A percentile compares a stretch with the other conserved stretches of the same genome.
phyloP scores from a whole-genome alignment of 1,140 invertebrate genomes.

The Panulirus ornatus region DNA sequence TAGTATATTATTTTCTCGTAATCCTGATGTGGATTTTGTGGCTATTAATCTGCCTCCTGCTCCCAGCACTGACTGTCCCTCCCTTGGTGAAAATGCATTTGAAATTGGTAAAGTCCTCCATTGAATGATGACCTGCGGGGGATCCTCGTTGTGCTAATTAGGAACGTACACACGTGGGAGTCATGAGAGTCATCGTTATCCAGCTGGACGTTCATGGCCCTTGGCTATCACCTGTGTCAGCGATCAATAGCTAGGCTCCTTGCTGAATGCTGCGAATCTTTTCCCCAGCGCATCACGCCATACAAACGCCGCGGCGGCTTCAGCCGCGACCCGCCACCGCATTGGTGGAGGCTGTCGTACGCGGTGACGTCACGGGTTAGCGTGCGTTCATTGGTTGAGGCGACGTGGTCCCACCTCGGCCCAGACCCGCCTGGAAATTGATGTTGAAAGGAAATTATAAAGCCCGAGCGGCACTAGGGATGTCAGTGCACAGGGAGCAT shows the following conservation, averaged over 20 bases:
- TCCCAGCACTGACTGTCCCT: neutral
- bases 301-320: constrained; percentile 20
- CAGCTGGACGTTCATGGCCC: neutral
- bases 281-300: constrained; percentile 45
- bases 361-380: neutral
- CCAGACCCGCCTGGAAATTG: constrained; percentile 56
- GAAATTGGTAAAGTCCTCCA: no score
- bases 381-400: constrained; percentile 19
- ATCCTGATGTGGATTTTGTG: neutral
- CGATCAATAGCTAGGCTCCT: constrained; percentile 11
- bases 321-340: neutral
- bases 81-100: neutral
- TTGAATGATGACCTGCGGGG: neutral
- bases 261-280: constrained; percentile 47
- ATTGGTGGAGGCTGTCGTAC: constrained; percentile 21
- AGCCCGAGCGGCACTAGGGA: constrained; percentile 10
- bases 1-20: neutral
- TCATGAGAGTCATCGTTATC: constrained; percentile 1
- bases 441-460: constrained; percentile 55
- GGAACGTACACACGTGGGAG: neutral
- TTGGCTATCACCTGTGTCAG: neutral
- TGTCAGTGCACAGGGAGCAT: constrained; percentile 13
- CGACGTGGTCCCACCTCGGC: constrained; percentile 40
- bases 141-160: no score
- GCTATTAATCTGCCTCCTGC: neutral